phyloP scores from a whole-genome alignment of 1,140 invertebrate genomes.

The Glossosoma conforme region DNA sequence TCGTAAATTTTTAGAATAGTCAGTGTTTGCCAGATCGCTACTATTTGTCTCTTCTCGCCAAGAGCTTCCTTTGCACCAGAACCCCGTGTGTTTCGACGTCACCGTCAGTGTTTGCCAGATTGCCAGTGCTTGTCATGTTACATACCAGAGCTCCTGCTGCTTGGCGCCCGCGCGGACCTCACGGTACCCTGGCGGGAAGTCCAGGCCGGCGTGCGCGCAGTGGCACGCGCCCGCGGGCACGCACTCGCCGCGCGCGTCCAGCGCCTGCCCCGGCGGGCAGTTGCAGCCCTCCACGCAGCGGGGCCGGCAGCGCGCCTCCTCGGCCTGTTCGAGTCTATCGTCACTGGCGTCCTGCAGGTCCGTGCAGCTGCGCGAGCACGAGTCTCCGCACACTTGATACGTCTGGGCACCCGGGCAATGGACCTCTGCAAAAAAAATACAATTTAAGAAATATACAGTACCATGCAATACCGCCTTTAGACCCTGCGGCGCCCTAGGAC shows the following conservation, averaged over 20 bases:
- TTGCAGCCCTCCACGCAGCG: conserved; percentile 84
- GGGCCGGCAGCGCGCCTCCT: conserved; percentile 48
- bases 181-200: conserved; percentile 69
- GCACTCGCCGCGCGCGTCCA: conserved; percentile 68
- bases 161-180: conserved; percentile 63
- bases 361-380: conserved; percentile 65
- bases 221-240: conserved; percentile 70
- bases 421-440: conserved; percentile 46
- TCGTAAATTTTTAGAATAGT: too few species aligned
- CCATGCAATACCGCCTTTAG: too few species aligned
- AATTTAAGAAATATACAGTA: too few species aligned
- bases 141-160: conserved; percentile 65
- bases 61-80: too few species aligned
- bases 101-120: too few species aligned
- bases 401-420: conserved; percentile 72
- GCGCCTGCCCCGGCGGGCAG: conserved; percentile 70
- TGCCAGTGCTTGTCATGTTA: not conserved
- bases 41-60: too few species aligned
- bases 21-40: too few species aligned
- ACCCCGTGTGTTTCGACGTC: too few species aligned
- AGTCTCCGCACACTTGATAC: conserved; percentile 74
- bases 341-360: conserved; percentile 50
- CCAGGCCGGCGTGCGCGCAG: conserved; percentile 66
- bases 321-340: conserved; percentile 15
- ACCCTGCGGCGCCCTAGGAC: too few species aligned